Evolutionary conservation across 2,797 vertebrate genomes (phyloP), one percentile per base, ranked within the genome.

Genomic region (Lepus townsendii): DNA sequence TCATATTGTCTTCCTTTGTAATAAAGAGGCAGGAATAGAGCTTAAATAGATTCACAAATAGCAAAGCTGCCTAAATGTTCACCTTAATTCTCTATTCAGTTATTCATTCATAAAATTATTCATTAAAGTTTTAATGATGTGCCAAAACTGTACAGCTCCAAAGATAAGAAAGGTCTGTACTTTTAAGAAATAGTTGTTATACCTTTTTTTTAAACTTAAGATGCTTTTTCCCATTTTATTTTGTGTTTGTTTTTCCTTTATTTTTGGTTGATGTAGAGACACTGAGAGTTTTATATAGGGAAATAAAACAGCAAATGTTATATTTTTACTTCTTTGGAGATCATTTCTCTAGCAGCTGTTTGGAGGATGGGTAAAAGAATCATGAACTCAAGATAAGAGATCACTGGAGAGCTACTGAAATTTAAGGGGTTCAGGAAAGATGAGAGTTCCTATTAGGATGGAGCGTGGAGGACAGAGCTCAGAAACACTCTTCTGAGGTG

Each of bases 221-320:
- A 76, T 82, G 57, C 32, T 11, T 76, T 76, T 76, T 13, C 42
- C 69, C 32, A 47, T 95, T 76, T 90, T 30, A 79, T 16, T 17
- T 9, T 85, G 12, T 85, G 26, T 73, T 93, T 71, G 69, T 30
- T n/a, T 68, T 63, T 47, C 7, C 27, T 83, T 87, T 63, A 87
- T 77, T 83, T 90, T 72, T 27, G 72, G 27, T 76, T 42, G 82
- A 54, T 30, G 62, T 30, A 89, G 52, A 86, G 38, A 93, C 30
- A 62, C 7, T 62, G 38, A 83, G 24, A 93, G 16, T 60, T 82
- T 88, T 66, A 47, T 57, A 75, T 80, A 57, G 47, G 47, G n/a
- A 87, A 86, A 62, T 80, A 63, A 54, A 63, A 73, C 8, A 69
- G 26, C 38, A 50, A 83, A 13, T 65, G 26, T 57, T 93, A 32